Evolutionary conservation across 2,113 vertebrate species (phyloP).

Genomic region (Cathartes aura): DNA sequence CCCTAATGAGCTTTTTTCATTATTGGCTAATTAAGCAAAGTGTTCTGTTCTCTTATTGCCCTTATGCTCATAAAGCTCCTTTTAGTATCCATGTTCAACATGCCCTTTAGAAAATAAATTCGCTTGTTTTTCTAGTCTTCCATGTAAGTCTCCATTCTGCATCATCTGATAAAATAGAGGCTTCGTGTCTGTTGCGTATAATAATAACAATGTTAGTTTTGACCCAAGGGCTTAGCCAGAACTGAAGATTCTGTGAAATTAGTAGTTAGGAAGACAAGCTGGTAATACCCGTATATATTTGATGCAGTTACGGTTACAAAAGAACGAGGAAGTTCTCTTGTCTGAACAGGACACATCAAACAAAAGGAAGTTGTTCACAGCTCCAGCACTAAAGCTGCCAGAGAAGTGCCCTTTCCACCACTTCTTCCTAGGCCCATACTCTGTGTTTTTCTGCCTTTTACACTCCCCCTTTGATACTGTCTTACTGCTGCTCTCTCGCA

Average conservation of each 20-base stretch:
- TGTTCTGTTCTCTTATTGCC: neutral
- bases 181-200: neutral
- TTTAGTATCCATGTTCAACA: neutral
- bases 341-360: neutral
- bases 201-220: neutral
- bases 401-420: neutral
- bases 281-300: neutral
- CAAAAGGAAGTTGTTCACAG: neutral
- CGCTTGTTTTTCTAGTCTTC: neutral
- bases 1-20: neutral
- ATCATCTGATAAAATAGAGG: neutral
- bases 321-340: neutral
- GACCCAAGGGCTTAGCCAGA: neutral
- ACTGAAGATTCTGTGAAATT: neutral
- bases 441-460: neutral
- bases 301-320: neutral
- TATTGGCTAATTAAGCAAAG: neutral
- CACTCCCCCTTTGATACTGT: neutral
- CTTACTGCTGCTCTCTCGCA: neutral
- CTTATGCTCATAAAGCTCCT: neutral
- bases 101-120: neutral
- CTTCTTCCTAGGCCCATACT: neutral
- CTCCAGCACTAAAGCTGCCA: neutral
- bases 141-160: neutral
- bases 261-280: neutral